Conservation (phyloP, 2,888 invertebrate genomes). For the Eupithecia tripunctaria region DNA sequence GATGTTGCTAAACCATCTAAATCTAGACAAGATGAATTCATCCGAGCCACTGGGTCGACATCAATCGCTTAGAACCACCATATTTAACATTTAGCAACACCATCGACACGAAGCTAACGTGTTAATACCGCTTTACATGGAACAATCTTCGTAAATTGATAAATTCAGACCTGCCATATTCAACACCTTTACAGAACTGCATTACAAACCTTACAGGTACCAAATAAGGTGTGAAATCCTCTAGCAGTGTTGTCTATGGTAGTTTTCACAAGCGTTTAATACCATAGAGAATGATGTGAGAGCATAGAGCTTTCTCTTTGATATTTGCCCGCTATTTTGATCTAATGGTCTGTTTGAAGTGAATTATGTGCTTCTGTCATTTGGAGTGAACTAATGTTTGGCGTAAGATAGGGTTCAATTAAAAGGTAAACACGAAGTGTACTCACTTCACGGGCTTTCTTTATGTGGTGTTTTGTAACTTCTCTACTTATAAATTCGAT, state of each 20-base stretch:
- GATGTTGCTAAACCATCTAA: constrained; percentile 5
- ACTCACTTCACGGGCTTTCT: not conserved
- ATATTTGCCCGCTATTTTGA: constrained; percentile 82
- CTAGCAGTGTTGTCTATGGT: constrained; percentile 50
- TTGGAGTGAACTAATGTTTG: constrained; percentile 73
- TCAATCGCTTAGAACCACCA: constrained; percentile 58
- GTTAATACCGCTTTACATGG: constrained; percentile 74
- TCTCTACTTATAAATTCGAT: not conserved
- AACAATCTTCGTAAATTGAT: constrained; percentile 79
- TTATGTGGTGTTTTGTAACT: constrained; percentile 1
- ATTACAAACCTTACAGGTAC: constrained; percentile 45
- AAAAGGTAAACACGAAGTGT: constrained; percentile 57
- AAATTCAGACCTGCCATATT: constrained; percentile 73
- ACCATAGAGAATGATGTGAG: constrained; percentile 81
- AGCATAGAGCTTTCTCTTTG: constrained; percentile 81
- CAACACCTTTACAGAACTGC: constrained; percentile 50
- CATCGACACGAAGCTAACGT: constrained; percentile 68
- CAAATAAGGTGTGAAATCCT: constrained; percentile 49
- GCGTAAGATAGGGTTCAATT: constrained; percentile 65
- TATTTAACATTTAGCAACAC: constrained; percentile 74
- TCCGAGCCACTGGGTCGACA: constrained; percentile 48
- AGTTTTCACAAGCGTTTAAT: constrained; percentile 65
- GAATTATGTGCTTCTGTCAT: constrained; percentile 78
- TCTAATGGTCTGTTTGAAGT: constrained; percentile 75
- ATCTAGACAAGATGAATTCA: constrained; percentile 40